Conservation (phyloP, 2,797 vertebrate species). For the Sciurus vulgaris region DNA sequence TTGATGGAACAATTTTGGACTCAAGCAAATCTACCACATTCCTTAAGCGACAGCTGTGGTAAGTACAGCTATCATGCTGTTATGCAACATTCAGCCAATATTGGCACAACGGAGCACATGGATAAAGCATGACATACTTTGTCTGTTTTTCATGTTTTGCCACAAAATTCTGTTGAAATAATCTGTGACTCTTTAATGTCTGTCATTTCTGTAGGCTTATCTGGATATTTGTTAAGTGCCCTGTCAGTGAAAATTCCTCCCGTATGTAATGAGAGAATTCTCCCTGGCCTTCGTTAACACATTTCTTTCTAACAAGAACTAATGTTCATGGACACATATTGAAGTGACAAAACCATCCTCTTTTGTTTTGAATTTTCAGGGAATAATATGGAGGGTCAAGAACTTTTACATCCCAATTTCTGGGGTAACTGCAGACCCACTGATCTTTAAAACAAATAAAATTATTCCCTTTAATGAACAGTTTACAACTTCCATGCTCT, state of each 20-base stretch:
- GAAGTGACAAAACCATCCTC: not conserved
- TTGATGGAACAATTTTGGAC: constrained; percentile 77
- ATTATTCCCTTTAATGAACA: constrained; percentile 79
- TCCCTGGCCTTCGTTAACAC: not conserved
- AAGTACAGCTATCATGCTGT: constrained; percentile 79
- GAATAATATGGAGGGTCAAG: not conserved
- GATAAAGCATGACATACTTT: constrained; percentile 82
- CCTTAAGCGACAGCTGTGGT: constrained; percentile 82
- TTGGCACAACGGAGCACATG: constrained; percentile 82
- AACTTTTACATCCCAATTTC: constrained; percentile 53
- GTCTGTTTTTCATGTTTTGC: constrained; percentile 80
- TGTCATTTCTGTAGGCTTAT: constrained; percentile 79
- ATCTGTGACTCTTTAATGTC: constrained; percentile 74
- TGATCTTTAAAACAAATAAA: constrained; percentile 71
- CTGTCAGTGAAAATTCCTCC: constrained; percentile 63
- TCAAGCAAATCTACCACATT: constrained; percentile 82
- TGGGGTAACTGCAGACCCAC: constrained; percentile 57
- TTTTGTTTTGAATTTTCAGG: constrained; percentile 58
- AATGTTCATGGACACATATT: not conserved
- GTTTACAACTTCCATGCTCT: constrained; percentile 81
- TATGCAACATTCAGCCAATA: constrained; percentile 81
- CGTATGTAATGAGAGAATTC: not conserved
- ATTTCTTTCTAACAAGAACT: constrained; percentile 54
- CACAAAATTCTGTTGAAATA: constrained; percentile 80
- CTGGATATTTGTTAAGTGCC: constrained; percentile 61